phyloP scores from a whole-genome alignment of 2,797 vertebrate genomes.

The Sitta carolinensis region DNA sequence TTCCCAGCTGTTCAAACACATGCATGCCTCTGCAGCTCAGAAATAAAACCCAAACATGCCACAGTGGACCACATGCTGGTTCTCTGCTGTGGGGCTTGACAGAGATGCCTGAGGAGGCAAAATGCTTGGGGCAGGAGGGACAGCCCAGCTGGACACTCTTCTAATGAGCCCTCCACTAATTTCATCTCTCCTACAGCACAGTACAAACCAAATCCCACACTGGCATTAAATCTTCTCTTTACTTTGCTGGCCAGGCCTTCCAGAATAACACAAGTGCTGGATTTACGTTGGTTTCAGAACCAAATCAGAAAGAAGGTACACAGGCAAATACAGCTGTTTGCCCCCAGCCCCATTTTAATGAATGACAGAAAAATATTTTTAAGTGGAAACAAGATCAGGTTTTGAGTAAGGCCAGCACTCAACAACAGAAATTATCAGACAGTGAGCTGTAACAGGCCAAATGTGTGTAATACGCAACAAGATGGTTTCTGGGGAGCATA shows the following conservation, averaged over 20 bases:
- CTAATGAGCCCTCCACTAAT: not conserved
- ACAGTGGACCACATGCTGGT: not conserved
- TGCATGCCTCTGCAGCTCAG: not conserved
- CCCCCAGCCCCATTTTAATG: not conserved
- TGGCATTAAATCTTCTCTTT: not conserved
- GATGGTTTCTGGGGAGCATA: not conserved
- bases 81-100: not conserved
- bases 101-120: not conserved
- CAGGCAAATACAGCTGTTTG: not conserved
- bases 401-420: not conserved
- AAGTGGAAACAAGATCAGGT: not conserved
- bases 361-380: not conserved
- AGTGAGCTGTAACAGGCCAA: not conserved
- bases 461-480: not conserved
- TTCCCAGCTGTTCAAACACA: slow-evolving; percentile 12
- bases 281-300: not conserved
- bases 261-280: not conserved
- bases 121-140: not conserved
- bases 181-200: not conserved
- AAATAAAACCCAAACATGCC: not conserved
- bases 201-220: not conserved
- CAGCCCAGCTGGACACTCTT: not conserved
- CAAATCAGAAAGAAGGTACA: not conserved
- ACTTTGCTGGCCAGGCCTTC: not conserved
- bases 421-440: not conserved